These are phyloP conservation scores for Rhynchonycteris naso DNA, from an alignment of 2,797 vertebrate species.

Conservation along the genomic window DNA sequence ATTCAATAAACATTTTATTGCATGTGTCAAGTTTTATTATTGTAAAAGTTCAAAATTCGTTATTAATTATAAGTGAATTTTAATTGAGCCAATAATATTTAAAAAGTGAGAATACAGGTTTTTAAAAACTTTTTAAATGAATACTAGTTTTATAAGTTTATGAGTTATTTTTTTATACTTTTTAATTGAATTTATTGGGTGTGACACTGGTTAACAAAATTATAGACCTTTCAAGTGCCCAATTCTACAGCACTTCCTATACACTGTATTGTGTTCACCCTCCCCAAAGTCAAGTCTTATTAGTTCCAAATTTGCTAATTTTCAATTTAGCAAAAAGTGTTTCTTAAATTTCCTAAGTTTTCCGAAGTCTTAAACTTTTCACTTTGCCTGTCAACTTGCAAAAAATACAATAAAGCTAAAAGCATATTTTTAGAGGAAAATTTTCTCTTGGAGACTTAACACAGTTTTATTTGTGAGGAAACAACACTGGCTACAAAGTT, in stretches of 20 bases:
- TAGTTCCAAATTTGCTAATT: conserved; percentile 6
- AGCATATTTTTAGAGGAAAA: not conserved
- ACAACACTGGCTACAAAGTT: not conserved
- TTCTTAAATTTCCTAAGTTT: not conserved
- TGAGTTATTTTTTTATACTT: no score
- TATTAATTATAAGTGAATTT: not conserved
- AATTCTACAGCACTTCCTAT: no score
- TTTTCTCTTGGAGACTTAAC: not conserved
- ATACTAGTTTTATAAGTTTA: not conserved
- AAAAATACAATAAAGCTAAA: conserved; percentile 29
- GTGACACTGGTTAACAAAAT: no score
- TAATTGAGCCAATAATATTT: not conserved
- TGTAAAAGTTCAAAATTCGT: not conserved
- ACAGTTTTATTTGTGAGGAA: not conserved
- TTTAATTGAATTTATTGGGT: no score
- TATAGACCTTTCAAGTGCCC: no score
- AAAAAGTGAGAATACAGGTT: not conserved
- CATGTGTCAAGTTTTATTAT: conserved; percentile 13
- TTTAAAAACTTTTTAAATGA: conserved; percentile 45
- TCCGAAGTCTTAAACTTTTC: not conserved
- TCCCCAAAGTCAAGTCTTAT: not conserved
- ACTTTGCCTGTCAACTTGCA: not conserved
- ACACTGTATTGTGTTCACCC: no score
- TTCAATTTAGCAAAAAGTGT: not conserved
- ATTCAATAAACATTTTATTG: not conserved